Percentiles rank a stretch among this genome's conserved stretches.
These are phyloP conservation scores for Drosophila ambigua DNA, from an alignment of 1,140 invertebrate genomes.

Conservation along the genomic window DNA sequence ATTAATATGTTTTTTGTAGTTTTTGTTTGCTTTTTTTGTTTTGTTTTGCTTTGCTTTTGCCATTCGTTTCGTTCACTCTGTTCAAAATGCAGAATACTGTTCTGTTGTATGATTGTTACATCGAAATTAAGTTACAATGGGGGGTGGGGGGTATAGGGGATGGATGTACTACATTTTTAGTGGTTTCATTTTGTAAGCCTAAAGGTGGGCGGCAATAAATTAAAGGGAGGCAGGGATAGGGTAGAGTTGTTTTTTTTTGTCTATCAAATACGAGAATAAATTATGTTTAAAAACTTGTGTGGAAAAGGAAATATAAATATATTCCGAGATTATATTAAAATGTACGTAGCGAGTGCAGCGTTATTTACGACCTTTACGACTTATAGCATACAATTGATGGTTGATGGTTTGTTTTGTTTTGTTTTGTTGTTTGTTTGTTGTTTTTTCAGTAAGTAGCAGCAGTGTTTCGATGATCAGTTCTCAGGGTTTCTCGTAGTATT, in stretches of 20 bases:
- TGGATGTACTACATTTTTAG: conserved; percentile 1
- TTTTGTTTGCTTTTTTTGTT: conserved; percentile 24
- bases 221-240: conserved; percentile 38
- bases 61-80: conserved; percentile 36
- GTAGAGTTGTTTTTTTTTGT: background rate
- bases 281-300: conserved; percentile 8
- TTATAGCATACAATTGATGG: conserved; percentile 48
- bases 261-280: conserved; percentile 58
- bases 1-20: conserved; percentile 8
- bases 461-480: conserved; percentile 79
- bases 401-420: conserved; percentile 30
- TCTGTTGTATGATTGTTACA: conserved; percentile 13
- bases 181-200: conserved; percentile 44
- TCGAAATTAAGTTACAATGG: conserved; percentile 3
- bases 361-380: conserved; percentile 54
- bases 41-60: conserved; percentile 50
- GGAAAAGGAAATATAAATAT: conserved; percentile 7
- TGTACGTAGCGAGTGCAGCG: conserved; percentile 36
- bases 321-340: conserved; percentile 61
- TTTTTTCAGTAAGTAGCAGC: conserved; percentile 66
- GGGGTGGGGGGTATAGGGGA: background rate
- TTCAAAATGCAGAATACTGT: conserved; percentile 51
- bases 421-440: conserved; percentile 19
- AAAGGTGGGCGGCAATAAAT: conserved; percentile 70
- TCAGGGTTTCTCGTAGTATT: conserved; percentile 54